Evolutionary conservation across 2,113 vertebrate species (phyloP), one percentile per base, ranked within the genome.

Genomic region (Lagopus muta): DNA sequence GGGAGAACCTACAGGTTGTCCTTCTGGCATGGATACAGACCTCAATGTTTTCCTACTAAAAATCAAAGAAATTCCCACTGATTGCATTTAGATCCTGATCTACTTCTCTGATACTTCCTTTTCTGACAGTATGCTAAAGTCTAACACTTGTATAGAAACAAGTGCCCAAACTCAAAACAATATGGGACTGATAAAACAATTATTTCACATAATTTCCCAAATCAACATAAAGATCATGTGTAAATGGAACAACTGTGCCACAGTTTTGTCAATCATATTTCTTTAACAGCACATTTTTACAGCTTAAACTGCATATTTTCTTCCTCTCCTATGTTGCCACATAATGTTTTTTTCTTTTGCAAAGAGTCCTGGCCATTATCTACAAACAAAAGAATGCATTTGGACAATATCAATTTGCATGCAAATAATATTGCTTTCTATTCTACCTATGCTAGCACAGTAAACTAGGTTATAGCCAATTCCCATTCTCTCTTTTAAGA

Each of bases 351-450:
- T 54, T 5, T 52, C 52, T 75, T 67, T 55, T 52, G 8, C 4
- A 0, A 66, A 71, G n/a, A 52, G 34, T 81, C 1, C 8, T 88
- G 82, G 61, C 47, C 77, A 36, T 93, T 88, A 82, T 45, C 57
- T 84, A 69, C 77, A 88, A 74, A 52, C 17, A 72, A 90, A 91
- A 66, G 14, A 22, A n/a, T 86, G 34, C 47, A 64, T 95, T 90
- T 96, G 86, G 80, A 81, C 86, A 72, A 45, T 84, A 88, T 74
- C 80, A 78, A 92, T 95, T 94, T 96, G 73, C 90, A 95, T 93
- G 93, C 69, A 94, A 95, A 93, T 92, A 75, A 48, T 69, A 94
- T 71, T 92, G 86, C 82, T 88, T 95, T 42, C 65, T 86, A 40
- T 86, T 92, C 17, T 55, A 81, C 80, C 88, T 90, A 14, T 55